phyloP scores from a whole-genome alignment of 2,888 invertebrate genomes.

The Synanthedon andrenaeformis region DNA sequence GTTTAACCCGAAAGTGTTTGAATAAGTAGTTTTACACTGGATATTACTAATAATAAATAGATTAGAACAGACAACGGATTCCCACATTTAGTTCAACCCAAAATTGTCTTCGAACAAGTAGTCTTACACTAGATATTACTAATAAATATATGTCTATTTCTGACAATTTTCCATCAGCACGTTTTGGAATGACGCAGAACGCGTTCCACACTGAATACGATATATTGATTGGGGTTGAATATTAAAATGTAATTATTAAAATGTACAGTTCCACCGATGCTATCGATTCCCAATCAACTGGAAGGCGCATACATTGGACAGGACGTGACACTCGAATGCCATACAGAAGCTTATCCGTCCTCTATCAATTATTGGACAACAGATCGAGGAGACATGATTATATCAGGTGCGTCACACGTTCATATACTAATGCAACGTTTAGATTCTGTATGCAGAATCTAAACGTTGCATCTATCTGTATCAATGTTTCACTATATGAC shows the following conservation, averaged over 20 bases:
- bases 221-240: not conserved
- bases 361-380: slow-evolving; percentile 97
- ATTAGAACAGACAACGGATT: not conserved
- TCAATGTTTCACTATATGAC: not conserved
- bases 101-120: not conserved
- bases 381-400: slow-evolving; percentile 91
- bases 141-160: too few species aligned
- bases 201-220: not conserved
- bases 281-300: slow-evolving; percentile 92
- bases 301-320: slow-evolving; percentile 91
- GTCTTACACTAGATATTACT: not conserved
- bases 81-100: not conserved
- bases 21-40: not conserved
- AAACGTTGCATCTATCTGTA: too few species aligned
- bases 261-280: slow-evolving; percentile 88
- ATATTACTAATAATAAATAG: too few species aligned
- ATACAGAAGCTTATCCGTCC: slow-evolving; percentile 91
- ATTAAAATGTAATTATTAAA: not conserved
- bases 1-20: not conserved
- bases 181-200: too few species aligned
- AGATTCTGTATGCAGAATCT: not conserved
- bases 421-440: not conserved
- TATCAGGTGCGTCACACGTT: slow-evolving; percentile 76
- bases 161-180: too few species aligned
- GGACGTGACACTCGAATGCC: slow-evolving; percentile 89